Evolutionary conservation across 2,888 invertebrate species (phyloP).

Genomic region (Orthosia gothica): DNA sequence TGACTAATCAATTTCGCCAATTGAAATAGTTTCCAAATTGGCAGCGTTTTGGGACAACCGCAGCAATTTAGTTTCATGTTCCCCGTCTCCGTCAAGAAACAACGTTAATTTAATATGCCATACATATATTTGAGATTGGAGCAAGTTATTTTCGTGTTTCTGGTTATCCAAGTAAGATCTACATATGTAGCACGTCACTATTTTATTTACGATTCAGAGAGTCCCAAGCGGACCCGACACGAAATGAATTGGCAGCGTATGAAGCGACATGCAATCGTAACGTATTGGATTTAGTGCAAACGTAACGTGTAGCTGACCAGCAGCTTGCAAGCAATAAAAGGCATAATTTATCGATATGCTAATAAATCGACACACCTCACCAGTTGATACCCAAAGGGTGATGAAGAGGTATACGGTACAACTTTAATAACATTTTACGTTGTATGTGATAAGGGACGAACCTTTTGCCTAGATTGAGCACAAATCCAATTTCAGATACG

Average conservation of each 20-base stretch:
- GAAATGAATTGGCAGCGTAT: constrained; percentile 64
- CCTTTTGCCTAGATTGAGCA: constrained; percentile 1
- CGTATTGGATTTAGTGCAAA: constrained; percentile 64
- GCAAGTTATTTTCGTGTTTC: constrained; percentile 22
- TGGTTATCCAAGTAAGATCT: constrained; percentile 31
- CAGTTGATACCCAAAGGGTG: constrained; percentile 6
- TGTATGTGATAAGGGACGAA: constrained; percentile 5
- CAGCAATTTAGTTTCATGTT: constrained; percentile 45
- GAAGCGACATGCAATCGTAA: constrained; percentile 62
- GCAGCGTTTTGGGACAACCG: constrained; percentile 20
- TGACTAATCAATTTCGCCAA: constrained; percentile 45
- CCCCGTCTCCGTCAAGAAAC: constrained; percentile 7
- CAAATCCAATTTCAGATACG: constrained; percentile 13
- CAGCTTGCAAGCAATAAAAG: constrained; percentile 49
- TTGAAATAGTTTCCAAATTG: constrained; percentile 48
- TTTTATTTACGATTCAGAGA: constrained; percentile 61
- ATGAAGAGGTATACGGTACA: background rate
- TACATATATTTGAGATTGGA: constrained; percentile 30
- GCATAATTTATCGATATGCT: constrained; percentile 54
- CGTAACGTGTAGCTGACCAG: constrained; percentile 41
- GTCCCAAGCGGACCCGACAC: constrained; percentile 51
- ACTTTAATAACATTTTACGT: constrained; percentile 6
- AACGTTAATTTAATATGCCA: constrained; percentile 38
- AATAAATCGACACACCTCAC: constrained; percentile 1
- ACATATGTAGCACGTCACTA: constrained; percentile 45